Evolutionary conservation across 2,888 invertebrate genomes (phyloP).

Genomic region (Apoda limacodes): DNA sequence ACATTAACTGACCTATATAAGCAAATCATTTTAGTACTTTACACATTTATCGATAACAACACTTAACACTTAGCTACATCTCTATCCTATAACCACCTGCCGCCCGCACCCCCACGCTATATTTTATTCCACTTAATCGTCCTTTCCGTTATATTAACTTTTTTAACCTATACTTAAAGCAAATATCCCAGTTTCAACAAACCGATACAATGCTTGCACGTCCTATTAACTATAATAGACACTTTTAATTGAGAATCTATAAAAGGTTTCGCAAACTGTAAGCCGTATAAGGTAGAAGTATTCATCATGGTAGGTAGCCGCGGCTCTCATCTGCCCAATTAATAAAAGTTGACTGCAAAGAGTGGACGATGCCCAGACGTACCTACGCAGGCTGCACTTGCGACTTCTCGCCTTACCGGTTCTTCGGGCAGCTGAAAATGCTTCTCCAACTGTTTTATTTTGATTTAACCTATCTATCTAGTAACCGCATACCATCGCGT

Average conservation of each 20-base stretch:
- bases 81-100: slow-evolving; percentile 66
- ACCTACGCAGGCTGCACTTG: slow-evolving; percentile 26
- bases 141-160: slow-evolving; percentile 67
- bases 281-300: slow-evolving; percentile 58
- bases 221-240: slow-evolving; percentile 67
- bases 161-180: slow-evolving; percentile 61
- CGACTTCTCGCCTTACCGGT: slow-evolving; percentile 61
- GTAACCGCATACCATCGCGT: too few relatives aligned
- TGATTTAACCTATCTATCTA: slow-evolving; percentile 58
- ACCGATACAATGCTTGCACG: slow-evolving; percentile 51
- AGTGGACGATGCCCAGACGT: slow-evolving; percentile 47
- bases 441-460: slow-evolving; percentile 58
- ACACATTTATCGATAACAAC: too few relatives aligned
- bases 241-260: slow-evolving; percentile 70
- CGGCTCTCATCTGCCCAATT: slow-evolving; percentile 69
- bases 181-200: slow-evolving; percentile 64
- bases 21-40: too few relatives aligned
- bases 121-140: slow-evolving; percentile 69
- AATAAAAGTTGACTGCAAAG: slow-evolving; percentile 66
- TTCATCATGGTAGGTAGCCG: slow-evolving; percentile 64
- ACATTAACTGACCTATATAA: too few relatives aligned
- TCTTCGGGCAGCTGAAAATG: slow-evolving; percentile 56
- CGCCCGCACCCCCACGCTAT: slow-evolving; percentile 65
- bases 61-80: too few relatives aligned
- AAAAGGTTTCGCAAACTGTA: slow-evolving; percentile 66